Base-by-base conservation (phyloP, 1,140 invertebrate genomes). In the Drosophila gunungcola region DNA sequence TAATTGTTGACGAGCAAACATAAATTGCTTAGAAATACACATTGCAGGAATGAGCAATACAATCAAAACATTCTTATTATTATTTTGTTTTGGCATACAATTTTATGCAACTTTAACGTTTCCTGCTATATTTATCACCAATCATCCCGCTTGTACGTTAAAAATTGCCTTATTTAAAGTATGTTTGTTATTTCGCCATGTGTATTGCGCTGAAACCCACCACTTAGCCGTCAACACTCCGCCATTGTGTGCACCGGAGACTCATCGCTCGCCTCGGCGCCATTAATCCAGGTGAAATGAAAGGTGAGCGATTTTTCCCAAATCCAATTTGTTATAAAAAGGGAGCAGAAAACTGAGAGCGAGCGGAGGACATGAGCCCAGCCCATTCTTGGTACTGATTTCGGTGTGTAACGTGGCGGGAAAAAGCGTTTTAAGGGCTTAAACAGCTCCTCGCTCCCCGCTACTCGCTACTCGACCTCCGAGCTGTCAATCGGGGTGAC, bases 221-320 rank as follows among this genome's bases (percentile, higher is more conserved):
- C 68, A 70, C 68, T 72, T 69, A 72, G 68, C 29, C 36, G 36
- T 70, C 70, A 41, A 63, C 41, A 63, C 53, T 46, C 53, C 57
- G 52, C 48, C 80, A 85, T 76, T 88, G 78, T 88, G 62, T 57
- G 58, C 70, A 38, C 34, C 29, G 27, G 48, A 48, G 52, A 56
- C 57, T 64, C 63, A 70, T 69, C 67, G 76, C 70, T 68, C 62
- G 75, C 79, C 56, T 75, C 83, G 79, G 72, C 67, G 78, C 84
- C 83, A 86, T 86, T 86, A 86, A 86, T 86, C 83, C 84, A 78
- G 55, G 80, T 83, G 83, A 86, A 86, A 86, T 88, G 83, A 86
- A 86, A 86, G 83, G 83, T 86, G 83, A 86, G 84, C 83, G 76
- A 88, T 86, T 86, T 86, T 88, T 86, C 84, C 79, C 70, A 86